Evolutionary conservation across 1,140 invertebrate genomes (phyloP).

Genomic region (Coenobita brevimanus): DNA sequence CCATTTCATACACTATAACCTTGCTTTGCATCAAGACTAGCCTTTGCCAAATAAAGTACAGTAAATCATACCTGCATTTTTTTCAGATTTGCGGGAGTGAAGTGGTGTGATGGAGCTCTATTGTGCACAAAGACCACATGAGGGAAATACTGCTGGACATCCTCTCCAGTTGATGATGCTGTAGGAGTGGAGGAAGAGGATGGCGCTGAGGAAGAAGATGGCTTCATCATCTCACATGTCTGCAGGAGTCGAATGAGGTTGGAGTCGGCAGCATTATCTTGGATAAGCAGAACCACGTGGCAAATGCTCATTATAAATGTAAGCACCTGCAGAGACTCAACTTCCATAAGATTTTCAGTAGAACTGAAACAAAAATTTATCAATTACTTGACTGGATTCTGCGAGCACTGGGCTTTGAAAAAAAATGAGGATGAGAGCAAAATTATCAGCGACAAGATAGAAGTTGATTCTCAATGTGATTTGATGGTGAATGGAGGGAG

Average conservation of each 20-base stretch:
- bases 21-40: too few species aligned
- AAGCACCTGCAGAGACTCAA: conserved; percentile 85
- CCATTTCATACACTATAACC: too few species aligned
- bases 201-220: conserved; percentile 73
- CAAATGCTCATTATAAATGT: conserved; percentile 92
- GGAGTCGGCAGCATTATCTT: conserved; percentile 90
- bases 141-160: conserved; percentile 82
- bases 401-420: too few species aligned
- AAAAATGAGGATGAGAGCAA: too few species aligned
- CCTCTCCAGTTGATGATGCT: conserved; percentile 77
- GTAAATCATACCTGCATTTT: conserved; percentile 79
- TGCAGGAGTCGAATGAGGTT: conserved; percentile 84
- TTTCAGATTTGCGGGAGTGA: conserved; percentile 79
- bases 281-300: conserved; percentile 87
- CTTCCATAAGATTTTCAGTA: conserved; percentile 80
- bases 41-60: too few species aligned
- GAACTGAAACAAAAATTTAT: conserved; percentile 70
- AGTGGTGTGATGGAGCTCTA: conserved; percentile 82
- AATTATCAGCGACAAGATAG: too few species aligned
- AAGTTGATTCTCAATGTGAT: too few species aligned
- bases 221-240: conserved; percentile 90
- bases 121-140: conserved; percentile 86
- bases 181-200: conserved; percentile 74
- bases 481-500: too few species aligned
- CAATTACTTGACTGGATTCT: background rate